Base-by-base conservation (phyloP, 2,797 vertebrate genomes). In the Enteromius afrohamiltoni region DNA sequence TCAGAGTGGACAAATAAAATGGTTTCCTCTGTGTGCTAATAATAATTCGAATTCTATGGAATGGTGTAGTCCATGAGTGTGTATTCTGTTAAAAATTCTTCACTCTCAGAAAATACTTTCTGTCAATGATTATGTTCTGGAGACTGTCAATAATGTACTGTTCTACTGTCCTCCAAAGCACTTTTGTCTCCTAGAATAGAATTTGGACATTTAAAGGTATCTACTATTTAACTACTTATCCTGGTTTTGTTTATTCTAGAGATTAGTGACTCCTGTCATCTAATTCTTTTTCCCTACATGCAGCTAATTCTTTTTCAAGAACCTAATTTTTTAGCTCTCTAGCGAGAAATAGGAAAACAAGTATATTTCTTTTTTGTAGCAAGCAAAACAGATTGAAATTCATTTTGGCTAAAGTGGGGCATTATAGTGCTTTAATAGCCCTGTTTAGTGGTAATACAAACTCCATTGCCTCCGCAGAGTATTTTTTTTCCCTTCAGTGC, bases 401-500 rank as follows among this genome's bases (percentile, higher is more conserved):
- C 90, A 91, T 91, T 94, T 93, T 86, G 45, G 92, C 82, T 79
- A 90, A 91, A 93, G 91, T 91, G 87, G 85, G 85, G 83, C 80
- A 68, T 71, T 88, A 89, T 91, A 92, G 83, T 88, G 86, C 88
- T 89, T 90, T 94, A 92, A 93, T 93, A 89, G 86, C 86, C 85
- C 91, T 94, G 91, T 94, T 94, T 94, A 95, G 94, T 93, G 93
- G 94, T 92, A 90, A 91, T 82, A 89, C 89, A 91, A 91, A 83
- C 90, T 92, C 69, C 2, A 62, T 76, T 87, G 92, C 91, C 55
- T 92, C 89, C 91, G 89, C 75, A 81, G 65, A 70, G 73, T 87
- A 86, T 89, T 92, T 92, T 93, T 93, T 93, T 87, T 87, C 0
- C 4, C 37, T 93, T 92, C 91, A 91, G 83, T 87, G 90, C 91